phyloP scores from a whole-genome alignment of 2,888 invertebrate species.

The Amaurobius ferox region DNA sequence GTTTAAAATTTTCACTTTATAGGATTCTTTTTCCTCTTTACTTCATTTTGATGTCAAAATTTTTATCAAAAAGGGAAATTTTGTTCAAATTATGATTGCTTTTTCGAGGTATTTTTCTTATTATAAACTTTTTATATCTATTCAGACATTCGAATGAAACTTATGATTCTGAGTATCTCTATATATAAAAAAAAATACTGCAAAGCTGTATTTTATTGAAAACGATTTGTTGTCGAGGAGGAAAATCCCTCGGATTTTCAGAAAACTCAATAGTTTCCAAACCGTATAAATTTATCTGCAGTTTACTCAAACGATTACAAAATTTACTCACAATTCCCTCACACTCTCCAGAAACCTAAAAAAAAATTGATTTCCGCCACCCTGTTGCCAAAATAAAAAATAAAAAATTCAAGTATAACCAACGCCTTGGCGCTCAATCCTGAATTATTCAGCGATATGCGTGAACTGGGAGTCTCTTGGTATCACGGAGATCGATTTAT shows the following conservation, averaged over 20 bases:
- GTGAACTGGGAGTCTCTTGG: slow-evolving; percentile 29
- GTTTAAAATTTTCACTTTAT: too few relatives aligned
- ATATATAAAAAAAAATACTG: too few relatives aligned
- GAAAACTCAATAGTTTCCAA: slow-evolving; percentile 22
- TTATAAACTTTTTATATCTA: too few relatives aligned
- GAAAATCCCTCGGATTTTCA: not conserved
- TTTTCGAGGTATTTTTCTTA: too few relatives aligned
- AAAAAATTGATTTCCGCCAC: slow-evolving; percentile 49
- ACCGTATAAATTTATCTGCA: slow-evolving; percentile 43
- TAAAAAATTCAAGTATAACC: not conserved
- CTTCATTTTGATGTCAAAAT: too few relatives aligned
- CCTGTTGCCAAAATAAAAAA: slow-evolving; percentile 1
- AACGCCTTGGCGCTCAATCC: slow-evolving; percentile 23
- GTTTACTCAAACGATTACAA: slow-evolving; percentile 59
- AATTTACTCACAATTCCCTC: slow-evolving; percentile 44
- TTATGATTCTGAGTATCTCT: too few relatives aligned
- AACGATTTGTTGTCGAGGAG: not conserved
- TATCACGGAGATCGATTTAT: slow-evolving; percentile 47
- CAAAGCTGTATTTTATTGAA: too few relatives aligned
- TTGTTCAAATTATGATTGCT: too few relatives aligned
- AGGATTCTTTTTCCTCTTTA: too few relatives aligned
- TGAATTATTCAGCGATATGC: slow-evolving; percentile 44
- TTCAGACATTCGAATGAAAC: too few relatives aligned
- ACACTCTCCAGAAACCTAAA: slow-evolving; percentile 29
- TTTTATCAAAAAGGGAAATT: too few relatives aligned